Conservation (phyloP, 2,113 vertebrate genomes). For the Tamias sibiricus region DNA sequence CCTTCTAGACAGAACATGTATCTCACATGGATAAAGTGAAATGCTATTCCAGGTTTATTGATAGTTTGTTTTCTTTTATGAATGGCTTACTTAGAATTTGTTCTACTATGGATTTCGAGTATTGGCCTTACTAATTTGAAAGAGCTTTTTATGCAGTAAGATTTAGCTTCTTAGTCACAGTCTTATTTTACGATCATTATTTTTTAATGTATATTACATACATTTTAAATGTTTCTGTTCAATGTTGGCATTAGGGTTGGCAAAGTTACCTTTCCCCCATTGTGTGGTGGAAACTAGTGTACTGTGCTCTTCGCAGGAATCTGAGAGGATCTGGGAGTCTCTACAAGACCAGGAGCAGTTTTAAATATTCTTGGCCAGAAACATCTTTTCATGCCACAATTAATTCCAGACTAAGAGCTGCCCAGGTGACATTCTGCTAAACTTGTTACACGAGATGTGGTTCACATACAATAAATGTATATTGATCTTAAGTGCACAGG, state of each 20-base stretch:
- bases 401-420: background rate
- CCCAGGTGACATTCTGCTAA: background rate
- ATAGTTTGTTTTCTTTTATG: background rate
- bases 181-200: background rate
- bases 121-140: background rate
- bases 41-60: background rate
- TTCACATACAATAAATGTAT: fast-evolving
- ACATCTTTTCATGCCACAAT: background rate
- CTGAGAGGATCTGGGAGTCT: fast-evolving
- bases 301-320: fast-evolving
- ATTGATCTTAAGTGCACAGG: background rate
- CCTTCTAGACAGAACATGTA: background rate
- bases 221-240: background rate
- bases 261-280: too few species aligned
- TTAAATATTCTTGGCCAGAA: background rate
- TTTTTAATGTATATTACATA: background rate
- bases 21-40: background rate
- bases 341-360: background rate
- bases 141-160: background rate
- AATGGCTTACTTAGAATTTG: background rate
- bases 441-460: background rate
- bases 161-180: background rate
- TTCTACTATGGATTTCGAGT: background rate
- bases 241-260: background rate
- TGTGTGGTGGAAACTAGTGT: fast-evolving